A percentile compares a stretch with the other conserved stretches of the same genome.
phyloP scores from a whole-genome alignment of 1,140 invertebrate species.

The Habropoda laboriosa region DNA sequence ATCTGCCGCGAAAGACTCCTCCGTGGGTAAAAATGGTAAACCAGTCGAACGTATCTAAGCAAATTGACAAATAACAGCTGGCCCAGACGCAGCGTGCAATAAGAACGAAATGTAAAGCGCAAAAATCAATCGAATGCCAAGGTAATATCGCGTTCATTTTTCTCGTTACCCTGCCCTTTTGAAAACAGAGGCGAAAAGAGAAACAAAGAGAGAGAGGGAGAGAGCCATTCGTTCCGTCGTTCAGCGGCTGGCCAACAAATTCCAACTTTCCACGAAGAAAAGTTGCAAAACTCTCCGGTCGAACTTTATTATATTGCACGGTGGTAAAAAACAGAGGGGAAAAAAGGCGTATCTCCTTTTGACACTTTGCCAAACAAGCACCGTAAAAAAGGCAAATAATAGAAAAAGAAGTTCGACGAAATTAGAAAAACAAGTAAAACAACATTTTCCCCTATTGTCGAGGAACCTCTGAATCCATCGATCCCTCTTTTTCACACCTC shows the following conservation, averaged over 20 bases:
- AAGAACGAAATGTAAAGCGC: neutral
- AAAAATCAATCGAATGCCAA: neutral
- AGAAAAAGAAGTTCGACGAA: neutral
- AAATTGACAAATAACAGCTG: slow-evolving; percentile 2
- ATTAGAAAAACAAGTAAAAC: neutral
- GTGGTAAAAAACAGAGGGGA: too few species aligned
- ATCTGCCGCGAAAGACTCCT: neutral
- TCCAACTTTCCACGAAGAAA: too few species aligned
- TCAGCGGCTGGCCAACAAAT: neutral
- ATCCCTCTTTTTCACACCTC: too few species aligned
- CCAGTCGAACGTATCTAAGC: neutral
- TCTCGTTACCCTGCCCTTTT: neutral
- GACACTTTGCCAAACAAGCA: neutral
- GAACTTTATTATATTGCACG: too few species aligned
- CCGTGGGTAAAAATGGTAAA: neutral
- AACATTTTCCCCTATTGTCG: too few species aligned
- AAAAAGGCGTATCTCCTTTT: neutral
- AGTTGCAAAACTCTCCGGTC: neutral
- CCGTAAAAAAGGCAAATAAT: too few species aligned
- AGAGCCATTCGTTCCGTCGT: neutral
- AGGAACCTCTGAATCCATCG: neutral
- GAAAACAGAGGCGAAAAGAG: too few species aligned
- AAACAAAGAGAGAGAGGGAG: too few species aligned
- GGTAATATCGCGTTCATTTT: neutral
- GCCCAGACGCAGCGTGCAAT: neutral